These are phyloP conservation scores for Azorinus chamasolen DNA, from an alignment of 2,888 invertebrate species.

Conservation along the genomic window DNA sequence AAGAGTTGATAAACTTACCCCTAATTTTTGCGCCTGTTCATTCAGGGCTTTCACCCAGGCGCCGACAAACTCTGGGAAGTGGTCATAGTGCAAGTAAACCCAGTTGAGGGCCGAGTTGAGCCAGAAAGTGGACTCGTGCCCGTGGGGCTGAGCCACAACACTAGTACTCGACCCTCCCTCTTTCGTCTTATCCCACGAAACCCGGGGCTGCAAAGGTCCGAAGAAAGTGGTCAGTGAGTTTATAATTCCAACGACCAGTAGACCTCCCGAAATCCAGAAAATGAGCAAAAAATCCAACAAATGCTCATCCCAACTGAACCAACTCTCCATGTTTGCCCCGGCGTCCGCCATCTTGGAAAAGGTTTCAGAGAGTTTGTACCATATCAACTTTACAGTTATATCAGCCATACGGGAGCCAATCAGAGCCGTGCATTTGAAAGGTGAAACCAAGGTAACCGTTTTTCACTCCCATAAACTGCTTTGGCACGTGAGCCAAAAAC, in stretches of 20 bases:
- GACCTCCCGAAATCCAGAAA: constrained; percentile 83
- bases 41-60: constrained; percentile 86
- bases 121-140: constrained; percentile 83
- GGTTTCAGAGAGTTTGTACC: constrained; percentile 85
- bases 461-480: constrained; percentile 81
- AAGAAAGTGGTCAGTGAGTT: constrained; percentile 82
- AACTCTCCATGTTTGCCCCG: constrained; percentile 75
- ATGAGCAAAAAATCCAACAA: constrained; percentile 84
- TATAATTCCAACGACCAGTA: constrained; percentile 77
- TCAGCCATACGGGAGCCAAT: constrained; percentile 85
- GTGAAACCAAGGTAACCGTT: constrained; percentile 73
- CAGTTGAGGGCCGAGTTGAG: constrained; percentile 84
- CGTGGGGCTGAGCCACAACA: constrained; percentile 50
- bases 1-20: constrained; percentile 82
- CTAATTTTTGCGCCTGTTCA: constrained; percentile 85
- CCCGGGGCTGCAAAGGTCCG: constrained; percentile 80
- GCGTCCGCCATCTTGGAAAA: constrained; percentile 83
- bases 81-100: constrained; percentile 83
- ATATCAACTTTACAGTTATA: constrained; percentile 84
- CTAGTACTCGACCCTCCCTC: constrained; percentile 60
- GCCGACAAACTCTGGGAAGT: constrained; percentile 83
- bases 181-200: constrained; percentile 67
- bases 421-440: constrained; percentile 73
- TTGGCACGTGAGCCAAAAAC: constrained; percentile 59
- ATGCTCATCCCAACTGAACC: constrained; percentile 84